phyloP scores from a whole-genome alignment of 2,113 vertebrate species.

The Lepidothrix coronata region DNA sequence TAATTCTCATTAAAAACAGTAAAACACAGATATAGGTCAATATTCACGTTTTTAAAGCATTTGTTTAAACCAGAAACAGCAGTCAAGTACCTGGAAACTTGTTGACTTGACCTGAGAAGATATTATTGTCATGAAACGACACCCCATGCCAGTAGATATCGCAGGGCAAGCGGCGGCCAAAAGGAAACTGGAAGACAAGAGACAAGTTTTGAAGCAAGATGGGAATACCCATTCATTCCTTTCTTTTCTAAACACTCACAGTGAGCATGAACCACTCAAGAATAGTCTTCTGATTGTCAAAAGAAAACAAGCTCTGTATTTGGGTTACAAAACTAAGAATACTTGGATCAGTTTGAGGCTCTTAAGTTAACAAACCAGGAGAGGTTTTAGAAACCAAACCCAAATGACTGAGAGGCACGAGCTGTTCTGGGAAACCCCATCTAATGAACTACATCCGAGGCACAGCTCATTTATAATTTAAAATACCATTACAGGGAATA shows the following conservation, averaged over 20 bases:
- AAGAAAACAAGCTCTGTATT: neutral
- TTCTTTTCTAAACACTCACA: neutral
- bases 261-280: neutral
- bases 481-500: neutral
- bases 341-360: neutral
- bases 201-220: neutral
- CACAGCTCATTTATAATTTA: neutral
- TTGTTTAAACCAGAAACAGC: neutral
- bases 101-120: constrained; percentile 95
- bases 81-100: constrained; percentile 92
- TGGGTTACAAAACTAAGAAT: neutral
- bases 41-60: neutral
- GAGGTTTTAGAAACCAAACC: neutral
- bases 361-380: neutral
- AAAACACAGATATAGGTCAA: neutral
- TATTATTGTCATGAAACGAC: constrained; percentile 92
- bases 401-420: neutral
- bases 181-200: constrained; percentile 79
- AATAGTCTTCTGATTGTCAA: neutral
- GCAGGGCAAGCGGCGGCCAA: constrained; percentile 88
- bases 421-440: neutral
- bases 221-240: neutral
- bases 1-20: neutral
- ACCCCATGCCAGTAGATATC: constrained; percentile 98
- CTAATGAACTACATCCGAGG: neutral